Evolutionary conservation across 2,113 vertebrate genomes (phyloP), one percentile per base, ranked within the genome.

Genomic region (Pogonocichla stellata): DNA sequence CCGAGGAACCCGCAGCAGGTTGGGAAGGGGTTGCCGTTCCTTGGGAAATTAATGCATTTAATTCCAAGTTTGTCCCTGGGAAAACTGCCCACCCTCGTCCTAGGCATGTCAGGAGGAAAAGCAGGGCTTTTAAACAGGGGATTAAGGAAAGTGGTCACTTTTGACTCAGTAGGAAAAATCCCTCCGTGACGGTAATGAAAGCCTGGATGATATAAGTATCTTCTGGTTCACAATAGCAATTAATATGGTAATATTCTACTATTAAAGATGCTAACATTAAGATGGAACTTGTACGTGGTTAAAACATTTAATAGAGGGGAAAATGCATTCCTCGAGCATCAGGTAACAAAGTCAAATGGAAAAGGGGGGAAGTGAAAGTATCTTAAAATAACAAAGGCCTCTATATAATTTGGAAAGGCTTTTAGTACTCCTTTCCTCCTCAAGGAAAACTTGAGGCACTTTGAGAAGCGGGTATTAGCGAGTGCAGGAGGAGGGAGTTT

Each of bases 201-300:
- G 96, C 96, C 86, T 86, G 88, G 95, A 95, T 97, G 97, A 97
- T 97, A 97, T 97, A 97, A 97, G 95, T 97, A 97, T 97, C 97
- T 96, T 92, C 90, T 96, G 95, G 96, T 97, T 97, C 97, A 97
- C 97, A 97, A 97, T 97, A 97, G 96, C 96, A 97, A 97, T 97
- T 97, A 97, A 97, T 97, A 97, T 97, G 97, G 96, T 97, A 97
- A 97, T 97, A 97, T 97, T 96, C 97, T 95, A 94, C 97, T 96
- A 97, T 97, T 97, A 97, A 97, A 97, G 97, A 97, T 97, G 96
- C 97, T 96, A 97, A 97, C 95, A 89, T 91, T 95, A 93, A 97
- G 96, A 97, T 96, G 96, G 96, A 97, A 96, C 93, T 94, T 64
- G 88, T 90, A 95, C 14, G 34, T 23, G 81, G 96, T 91, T 97